A percentile compares a stretch with the other conserved stretches of the same genome.
Conservation (phyloP, 2,113 vertebrate species). For the Octodon degus region DNA sequence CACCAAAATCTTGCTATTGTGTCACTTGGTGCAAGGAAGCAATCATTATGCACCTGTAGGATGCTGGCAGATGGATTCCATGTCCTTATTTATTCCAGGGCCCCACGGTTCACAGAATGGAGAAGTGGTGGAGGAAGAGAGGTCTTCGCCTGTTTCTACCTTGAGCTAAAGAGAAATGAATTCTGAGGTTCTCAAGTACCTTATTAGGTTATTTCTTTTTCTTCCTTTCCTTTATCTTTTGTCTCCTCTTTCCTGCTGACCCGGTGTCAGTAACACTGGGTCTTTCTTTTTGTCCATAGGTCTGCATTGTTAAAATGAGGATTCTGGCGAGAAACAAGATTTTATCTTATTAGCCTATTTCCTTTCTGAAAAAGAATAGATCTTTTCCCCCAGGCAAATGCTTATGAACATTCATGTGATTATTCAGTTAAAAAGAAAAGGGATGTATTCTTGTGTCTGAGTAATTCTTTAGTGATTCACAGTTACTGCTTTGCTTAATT, state of each 20-base stretch:
- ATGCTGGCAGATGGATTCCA: not conserved
- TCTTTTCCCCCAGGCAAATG: not conserved
- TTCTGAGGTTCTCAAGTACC: not conserved
- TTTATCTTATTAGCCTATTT: constrained; percentile 54
- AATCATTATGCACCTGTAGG: not conserved
- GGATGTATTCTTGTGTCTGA: constrained; percentile 45
- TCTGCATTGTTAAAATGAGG: constrained; percentile 57
- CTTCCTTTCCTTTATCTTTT: not conserved
- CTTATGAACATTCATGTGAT: constrained; percentile 51
- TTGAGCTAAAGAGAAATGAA: not conserved
- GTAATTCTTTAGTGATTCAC: constrained; percentile 62
- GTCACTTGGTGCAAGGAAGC: not conserved
- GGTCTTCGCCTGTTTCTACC: not conserved
- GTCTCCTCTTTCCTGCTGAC: not conserved
- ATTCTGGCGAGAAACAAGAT: constrained; percentile 35
- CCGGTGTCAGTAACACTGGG: not conserved
- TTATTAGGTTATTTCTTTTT: constrained; percentile 23
- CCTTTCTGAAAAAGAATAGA: constrained; percentile 51
- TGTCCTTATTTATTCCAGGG: not conserved
- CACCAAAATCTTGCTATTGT: not conserved
- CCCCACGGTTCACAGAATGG: not conserved
- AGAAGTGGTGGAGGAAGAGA: not conserved
- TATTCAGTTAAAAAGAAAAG: constrained; percentile 61
- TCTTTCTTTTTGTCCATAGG: not conserved
- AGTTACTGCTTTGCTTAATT: constrained; percentile 65